Evolutionary conservation across 2,888 invertebrate genomes (phyloP), one percentile per base, ranked within the genome.

Genomic region (Andrena praecox): DNA sequence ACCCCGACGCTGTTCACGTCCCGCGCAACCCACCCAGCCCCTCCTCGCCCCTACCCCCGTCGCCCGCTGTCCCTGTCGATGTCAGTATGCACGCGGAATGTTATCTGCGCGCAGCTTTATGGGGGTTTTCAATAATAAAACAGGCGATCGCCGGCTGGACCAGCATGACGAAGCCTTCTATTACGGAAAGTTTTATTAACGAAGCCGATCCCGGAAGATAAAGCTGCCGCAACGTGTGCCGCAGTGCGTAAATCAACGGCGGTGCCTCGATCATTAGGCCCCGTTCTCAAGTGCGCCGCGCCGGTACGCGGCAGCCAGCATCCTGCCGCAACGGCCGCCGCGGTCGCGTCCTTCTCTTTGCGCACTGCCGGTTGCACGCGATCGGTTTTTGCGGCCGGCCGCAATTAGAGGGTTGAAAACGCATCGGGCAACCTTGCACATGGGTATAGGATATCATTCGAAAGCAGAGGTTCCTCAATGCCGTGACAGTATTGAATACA

Each of bases 131-230:
- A 84, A 89, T 86, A 87, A 90, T 86, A 88, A 91, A 88, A 85
- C 83, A 73, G 50, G 62, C 77, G 73, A 72, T 77, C 35, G 69
- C 64, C 66, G 77, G 74, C 64, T 70, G 72, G 77, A 76, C 70
- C 73, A 66, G 83, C 69, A 84, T 85, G 89, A 89, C 83, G 84
- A 77, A 81, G 77, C 77, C 77, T 64, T 77, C 78, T 73, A 84
- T 89, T 87, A 83, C 76, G 67, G 82, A 84, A 84, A 83, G 86
- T 89, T 90, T 90, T 90, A 90, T 90, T 89, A 89, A 90, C 88
- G 87, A 90, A 90, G 80, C 78, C 82, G 82, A 90, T 85, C 89
- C 90, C 90, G 90, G 90, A 90, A 90, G 90, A 90, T 87, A 87
- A 89, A 90, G 85, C 79, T 85, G 84, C 68, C 73, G 76, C 82